Base-by-base conservation (phyloP, 2,113 vertebrate genomes). In the Lasiurus cinereus region DNA sequence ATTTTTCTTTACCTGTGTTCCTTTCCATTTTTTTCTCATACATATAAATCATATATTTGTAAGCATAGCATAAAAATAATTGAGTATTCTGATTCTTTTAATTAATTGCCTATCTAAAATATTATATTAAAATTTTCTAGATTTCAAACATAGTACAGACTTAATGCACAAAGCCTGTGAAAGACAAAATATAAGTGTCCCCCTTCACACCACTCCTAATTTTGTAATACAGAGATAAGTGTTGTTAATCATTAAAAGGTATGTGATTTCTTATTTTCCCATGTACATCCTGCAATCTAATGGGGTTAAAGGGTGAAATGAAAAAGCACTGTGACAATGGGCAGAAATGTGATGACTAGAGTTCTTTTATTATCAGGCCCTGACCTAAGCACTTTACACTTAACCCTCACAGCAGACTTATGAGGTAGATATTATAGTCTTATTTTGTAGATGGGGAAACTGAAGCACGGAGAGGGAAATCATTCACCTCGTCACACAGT, bases 31-130 rank as follows among this genome's bases (percentile, higher is more conserved):
- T 89, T 69, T 3, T 9, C 50, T 22, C 12, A 33, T 50, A 52
- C 10, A 5, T 64, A 31, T 18, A 52, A 21, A 74, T 8, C 21
- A 16, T 64, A 29, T 83, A 76, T 54, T 29, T 67, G 29, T 36
- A 83, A 56, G 29, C 56, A 48, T 6, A 56, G 12, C 36, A 8
- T 76, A 66, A 50, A 67, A 67, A 76, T 67, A 67, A 54, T 24
- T 52, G 78, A 89, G 27, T 43, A 43, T 74, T 88, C 67, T 74
- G 52, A 74, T 88, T 64, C n/a, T 93, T 82, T 79, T 93, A 72
- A 78, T 46, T 64, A 64, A 82, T 43, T 67, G 22, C 22, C 12
- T 59, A 46, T 48, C 10, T 83, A 76, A 83, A 83, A 46, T 59
- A 83, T 59, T 87, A 24, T 33, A 69, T 89, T 66, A 54, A 16